Base-by-base conservation (phyloP, 2,113 vertebrate genomes). In the Edolisoma coerulescens region DNA sequence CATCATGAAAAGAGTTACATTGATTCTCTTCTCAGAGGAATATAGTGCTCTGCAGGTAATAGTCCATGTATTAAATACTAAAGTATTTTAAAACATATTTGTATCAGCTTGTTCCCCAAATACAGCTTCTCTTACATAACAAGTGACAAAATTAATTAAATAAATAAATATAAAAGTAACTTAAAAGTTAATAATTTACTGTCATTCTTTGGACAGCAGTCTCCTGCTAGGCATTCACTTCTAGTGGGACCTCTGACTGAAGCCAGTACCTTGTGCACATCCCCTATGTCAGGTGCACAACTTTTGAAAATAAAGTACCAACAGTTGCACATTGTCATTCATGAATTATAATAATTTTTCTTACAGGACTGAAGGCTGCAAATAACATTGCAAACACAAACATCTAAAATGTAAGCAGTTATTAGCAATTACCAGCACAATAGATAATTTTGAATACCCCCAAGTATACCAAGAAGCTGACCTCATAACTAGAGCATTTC, bases 381-480 rank as follows among this genome's bases (percentile, higher is more conserved):
- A 96, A 97, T 73, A 80, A 60, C 83, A 80, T 33, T 82, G 57
- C 68, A 85, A 83, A 76, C 53, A 84, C 75, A 95, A 94, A 91
- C 49, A 84, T 79, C 73, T 86, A 73, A 91, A 90, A 65, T 33
- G 79, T 7, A 86, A 39, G 33, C 90, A 94, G 47, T 83, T 96
- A 84, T 87, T 74, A 95, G 75, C 74, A 90, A 90, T 82, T 53
- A 69, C 47, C 42, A 88, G 67, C 68, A 93, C 13, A 7, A 95
- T 13, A 87, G 74, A 75, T 89, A 95, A 94, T 96, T 94, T 28
- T 79, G 41, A 96, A 93, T 83, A 95, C 75, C 70, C 63, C 75
- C 37, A 90, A 95, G 85, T 76, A 95, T 79, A 54, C 88, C 67
- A 95, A 28, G 54, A 73, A 81, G 37, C 19, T 61, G 69, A 91